Percentiles rank a stretch among this genome's conserved stretches.
Conservation (phyloP, 2,113 vertebrate species). For the Microcebus tavaratra region DNA sequence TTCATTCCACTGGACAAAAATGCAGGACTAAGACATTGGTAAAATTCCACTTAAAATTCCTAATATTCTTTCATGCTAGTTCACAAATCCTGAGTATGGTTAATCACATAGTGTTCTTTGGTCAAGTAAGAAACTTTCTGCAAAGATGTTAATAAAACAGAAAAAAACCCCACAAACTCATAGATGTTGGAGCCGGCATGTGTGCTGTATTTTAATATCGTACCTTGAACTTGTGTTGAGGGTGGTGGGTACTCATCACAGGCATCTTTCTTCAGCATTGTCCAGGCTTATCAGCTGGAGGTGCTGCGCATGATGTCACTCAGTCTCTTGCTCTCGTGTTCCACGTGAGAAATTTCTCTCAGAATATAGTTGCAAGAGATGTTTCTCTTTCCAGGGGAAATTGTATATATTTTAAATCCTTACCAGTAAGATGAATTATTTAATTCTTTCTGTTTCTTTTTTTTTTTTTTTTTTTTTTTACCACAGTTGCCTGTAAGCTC, state of each 20-base stretch:
- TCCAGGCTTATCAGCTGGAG: neutral
- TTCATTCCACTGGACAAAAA: constrained; percentile 50
- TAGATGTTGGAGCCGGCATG: neutral
- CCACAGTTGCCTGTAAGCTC: neutral
- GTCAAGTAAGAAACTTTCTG: constrained; percentile 31
- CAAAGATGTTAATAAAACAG: neutral
- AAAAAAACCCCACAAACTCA: neutral
- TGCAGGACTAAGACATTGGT: neutral
- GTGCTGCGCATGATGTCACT: neutral
- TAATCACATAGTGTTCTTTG: constrained; percentile 15
- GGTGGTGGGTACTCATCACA: neutral
- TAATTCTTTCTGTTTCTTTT: neutral
- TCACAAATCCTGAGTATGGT: neutral
- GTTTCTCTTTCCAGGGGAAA: neutral
- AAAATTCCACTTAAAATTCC: constrained; percentile 55
- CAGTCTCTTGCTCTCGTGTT: neutral
- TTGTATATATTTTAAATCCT: neutral
- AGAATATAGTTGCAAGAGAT: neutral
- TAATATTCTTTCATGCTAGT: constrained; percentile 38
- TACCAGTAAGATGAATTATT: neutral
- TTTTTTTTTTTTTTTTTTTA: constrained; percentile 10
- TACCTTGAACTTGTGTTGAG: neutral
- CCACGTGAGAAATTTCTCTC: neutral
- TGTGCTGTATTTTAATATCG: neutral
- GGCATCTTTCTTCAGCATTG: neutral